These are phyloP conservation scores for Thecophora atra DNA, from an alignment of 2,888 invertebrate genomes.

Conservation along the genomic window DNA sequence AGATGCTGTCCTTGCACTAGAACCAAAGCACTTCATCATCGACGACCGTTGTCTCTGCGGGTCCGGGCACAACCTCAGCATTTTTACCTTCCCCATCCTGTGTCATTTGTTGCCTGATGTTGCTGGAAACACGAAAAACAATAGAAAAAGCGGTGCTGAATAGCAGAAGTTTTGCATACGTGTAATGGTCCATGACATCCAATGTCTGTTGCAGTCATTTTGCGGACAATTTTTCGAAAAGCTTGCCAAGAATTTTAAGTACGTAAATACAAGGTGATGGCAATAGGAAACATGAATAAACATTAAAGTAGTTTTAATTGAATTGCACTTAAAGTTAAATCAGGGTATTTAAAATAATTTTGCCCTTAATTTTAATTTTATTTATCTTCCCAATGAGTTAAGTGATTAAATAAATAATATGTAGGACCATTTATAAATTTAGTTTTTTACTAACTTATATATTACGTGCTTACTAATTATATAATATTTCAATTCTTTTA, in stretches of 20 bases:
- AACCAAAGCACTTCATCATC: neutral
- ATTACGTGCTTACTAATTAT: no score
- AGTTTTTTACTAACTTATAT: no score
- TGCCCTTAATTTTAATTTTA: no score
- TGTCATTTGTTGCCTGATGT: conserved; percentile 7
- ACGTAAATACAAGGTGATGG: conserved; percentile 9
- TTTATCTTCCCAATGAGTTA: no score
- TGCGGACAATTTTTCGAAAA: conserved; percentile 32
- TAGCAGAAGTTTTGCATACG: conserved; percentile 33
- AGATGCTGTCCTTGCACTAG: conserved; percentile 37
- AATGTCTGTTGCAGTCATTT: conserved; percentile 31
- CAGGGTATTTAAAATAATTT: no score
- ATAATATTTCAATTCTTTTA: no score
- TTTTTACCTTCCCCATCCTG: conserved; percentile 21
- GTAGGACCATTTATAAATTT: no score
- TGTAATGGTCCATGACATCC: conserved; percentile 28
- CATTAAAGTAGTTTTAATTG: no score
- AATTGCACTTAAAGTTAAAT: no score
- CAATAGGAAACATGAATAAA: no score
- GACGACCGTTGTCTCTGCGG: neutral
- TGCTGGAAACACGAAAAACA: conserved; percentile 18
- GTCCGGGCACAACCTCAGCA: conserved; percentile 25
- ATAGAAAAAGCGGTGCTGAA: neutral
- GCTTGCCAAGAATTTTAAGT: conserved; percentile 33
- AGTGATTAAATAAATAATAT: no score